A percentile compares a stretch with the other conserved stretches of the same genome.
Evolutionary conservation across 2,888 invertebrate species (phyloP).

Genomic region (Muschampia staudingeri): DNA sequence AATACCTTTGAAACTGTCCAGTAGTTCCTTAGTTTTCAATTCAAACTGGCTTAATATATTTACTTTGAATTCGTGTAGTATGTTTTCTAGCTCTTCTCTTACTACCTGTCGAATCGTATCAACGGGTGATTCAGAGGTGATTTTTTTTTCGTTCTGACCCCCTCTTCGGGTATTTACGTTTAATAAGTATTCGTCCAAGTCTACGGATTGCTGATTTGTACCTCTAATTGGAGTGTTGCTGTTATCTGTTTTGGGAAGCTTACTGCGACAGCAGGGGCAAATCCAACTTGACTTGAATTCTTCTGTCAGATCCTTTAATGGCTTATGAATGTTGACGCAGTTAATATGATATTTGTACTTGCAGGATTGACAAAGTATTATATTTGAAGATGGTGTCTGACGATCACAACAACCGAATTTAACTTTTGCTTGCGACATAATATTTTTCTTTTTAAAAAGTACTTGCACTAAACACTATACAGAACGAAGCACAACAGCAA

Average conservation of each 20-base stretch:
- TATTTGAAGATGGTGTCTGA: neutral
- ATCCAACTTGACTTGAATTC: neutral
- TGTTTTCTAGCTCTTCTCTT: neutral
- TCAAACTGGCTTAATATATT: neutral
- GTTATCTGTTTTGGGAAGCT: neutral
- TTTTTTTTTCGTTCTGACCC: neutral
- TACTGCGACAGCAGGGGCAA: constrained; percentile 8
- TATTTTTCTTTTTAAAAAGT: neutral
- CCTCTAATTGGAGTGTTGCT: constrained; percentile 8
- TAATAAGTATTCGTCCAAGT: neutral
- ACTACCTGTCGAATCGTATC: constrained; percentile 1
- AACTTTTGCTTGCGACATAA: neutral
- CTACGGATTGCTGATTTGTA: neutral
- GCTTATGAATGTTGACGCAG: constrained; percentile 4
- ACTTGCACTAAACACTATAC: neutral
- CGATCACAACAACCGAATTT: constrained; percentile 2
- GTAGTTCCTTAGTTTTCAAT: too few species aligned
- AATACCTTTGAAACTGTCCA: too few species aligned
- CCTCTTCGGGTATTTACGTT: neutral
- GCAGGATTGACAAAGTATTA: constrained; percentile 4
- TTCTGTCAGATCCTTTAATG: neutral
- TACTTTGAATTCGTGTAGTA: neutral
- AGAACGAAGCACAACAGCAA: too few species aligned
- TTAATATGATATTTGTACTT: neutral
- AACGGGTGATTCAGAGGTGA: neutral